These are phyloP conservation scores for Telmatherina bonti DNA, from an alignment of 2,797 vertebrate species.

Conservation along the genomic window DNA sequence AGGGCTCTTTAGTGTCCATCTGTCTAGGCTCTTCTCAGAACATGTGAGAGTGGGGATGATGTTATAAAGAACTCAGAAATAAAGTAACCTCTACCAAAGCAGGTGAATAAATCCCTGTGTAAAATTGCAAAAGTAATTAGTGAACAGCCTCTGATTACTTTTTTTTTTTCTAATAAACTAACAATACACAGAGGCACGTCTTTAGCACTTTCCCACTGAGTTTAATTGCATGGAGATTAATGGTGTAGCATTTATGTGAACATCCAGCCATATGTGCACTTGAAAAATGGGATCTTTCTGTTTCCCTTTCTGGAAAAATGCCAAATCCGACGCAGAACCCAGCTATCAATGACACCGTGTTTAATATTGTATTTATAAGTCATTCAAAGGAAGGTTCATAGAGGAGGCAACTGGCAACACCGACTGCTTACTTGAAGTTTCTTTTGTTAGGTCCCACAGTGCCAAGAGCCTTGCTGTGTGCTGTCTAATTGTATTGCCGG, in stretches of 20 bases:
- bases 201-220: constrained; percentile 15
- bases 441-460: constrained; percentile 69
- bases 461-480: constrained; percentile 62
- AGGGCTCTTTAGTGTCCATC: constrained; percentile 3
- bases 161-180: constrained; percentile 21
- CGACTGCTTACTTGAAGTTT: constrained; percentile 63
- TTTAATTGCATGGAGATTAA: constrained; percentile 41
- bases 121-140: constrained; percentile 37
- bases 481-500: constrained; percentile 74
- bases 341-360: constrained; percentile 48
- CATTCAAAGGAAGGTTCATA: constrained; percentile 63
- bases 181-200: constrained; percentile 31
- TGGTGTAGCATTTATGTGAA: constrained; percentile 36
- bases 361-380: constrained; percentile 58
- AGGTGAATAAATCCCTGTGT: neutral
- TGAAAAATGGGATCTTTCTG: constrained; percentile 36
- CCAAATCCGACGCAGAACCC: constrained; percentile 27
- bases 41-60: neutral
- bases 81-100: constrained; percentile 1
- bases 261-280: constrained; percentile 21
- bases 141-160: constrained; percentile 47
- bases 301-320: constrained; percentile 24
- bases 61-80: neutral
- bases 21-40: constrained; percentile 8
- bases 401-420: constrained; percentile 43